Conservation (phyloP, 2,888 invertebrate species). For the Chrysolina americana region DNA sequence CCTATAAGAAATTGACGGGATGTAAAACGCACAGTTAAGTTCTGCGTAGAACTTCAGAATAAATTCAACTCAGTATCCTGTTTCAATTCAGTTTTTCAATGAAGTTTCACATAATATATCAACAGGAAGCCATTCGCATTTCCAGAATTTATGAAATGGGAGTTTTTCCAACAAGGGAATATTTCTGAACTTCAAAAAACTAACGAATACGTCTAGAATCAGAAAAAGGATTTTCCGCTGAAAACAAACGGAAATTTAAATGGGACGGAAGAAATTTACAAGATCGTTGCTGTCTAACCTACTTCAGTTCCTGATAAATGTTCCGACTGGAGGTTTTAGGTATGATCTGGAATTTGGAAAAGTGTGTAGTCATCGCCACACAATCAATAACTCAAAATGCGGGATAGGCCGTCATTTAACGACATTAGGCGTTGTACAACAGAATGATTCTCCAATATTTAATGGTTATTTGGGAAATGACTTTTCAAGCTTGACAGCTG, state of each 20-base stretch:
- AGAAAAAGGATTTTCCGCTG: constrained; percentile 36
- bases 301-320: constrained; percentile 51
- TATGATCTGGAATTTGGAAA: constrained; percentile 3
- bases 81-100: neutral
- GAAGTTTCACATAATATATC: neutral
- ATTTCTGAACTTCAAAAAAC: constrained; percentile 26
- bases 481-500: too few relatives aligned
- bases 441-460: too few relatives aligned
- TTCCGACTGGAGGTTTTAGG: neutral
- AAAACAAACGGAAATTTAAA: constrained; percentile 46
- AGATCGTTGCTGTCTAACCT: constrained; percentile 55
- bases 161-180: constrained; percentile 16
- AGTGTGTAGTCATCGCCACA: neutral
- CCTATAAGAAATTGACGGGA: too few relatives aligned
- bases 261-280: constrained; percentile 57
- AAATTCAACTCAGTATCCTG: too few relatives aligned
- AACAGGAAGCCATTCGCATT: neutral
- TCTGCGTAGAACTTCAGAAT: too few relatives aligned
- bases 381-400: constrained; percentile 1
- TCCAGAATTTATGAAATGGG: neutral
- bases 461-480: neutral
- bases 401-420: neutral
- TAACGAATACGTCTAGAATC: constrained; percentile 38
- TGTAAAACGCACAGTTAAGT: too few relatives aligned
- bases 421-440: neutral